A percentile compares a stretch with the other conserved stretches of the same genome.
phyloP scores from a whole-genome alignment of 2,888 invertebrate genomes.

The Eutolmus rufibarbis region DNA sequence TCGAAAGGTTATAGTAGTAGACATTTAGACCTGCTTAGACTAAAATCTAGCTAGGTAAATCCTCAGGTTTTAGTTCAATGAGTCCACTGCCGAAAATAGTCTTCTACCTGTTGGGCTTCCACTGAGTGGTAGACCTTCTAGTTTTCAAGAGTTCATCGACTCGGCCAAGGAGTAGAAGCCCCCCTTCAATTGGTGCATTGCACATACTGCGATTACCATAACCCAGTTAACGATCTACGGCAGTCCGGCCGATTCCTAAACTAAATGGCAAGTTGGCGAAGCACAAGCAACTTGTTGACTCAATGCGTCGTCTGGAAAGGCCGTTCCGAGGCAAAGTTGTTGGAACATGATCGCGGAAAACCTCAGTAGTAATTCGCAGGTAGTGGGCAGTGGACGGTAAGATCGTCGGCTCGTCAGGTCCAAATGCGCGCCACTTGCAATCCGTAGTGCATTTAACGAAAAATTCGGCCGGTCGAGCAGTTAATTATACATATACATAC shows the following conservation, averaged over 20 bases:
- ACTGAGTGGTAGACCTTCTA: not conserved
- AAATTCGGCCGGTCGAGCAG: not conserved
- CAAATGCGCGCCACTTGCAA: not conserved
- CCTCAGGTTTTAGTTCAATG: not conserved
- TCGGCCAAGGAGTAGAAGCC: not conserved
- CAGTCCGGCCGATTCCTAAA: not conserved
- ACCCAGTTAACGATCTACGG: conserved; percentile 10
- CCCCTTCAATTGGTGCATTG: conserved; percentile 16
- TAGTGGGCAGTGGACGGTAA: not conserved
- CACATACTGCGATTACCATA: conserved; percentile 2
- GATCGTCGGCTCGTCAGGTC: not conserved
- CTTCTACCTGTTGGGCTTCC: not conserved
- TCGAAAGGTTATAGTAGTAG: not conserved
- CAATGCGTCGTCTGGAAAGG: not conserved
- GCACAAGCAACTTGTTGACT: not conserved
- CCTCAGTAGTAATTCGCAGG: not conserved
- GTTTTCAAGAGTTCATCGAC: conserved; percentile 28
- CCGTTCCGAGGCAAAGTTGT: not conserved
- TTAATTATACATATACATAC: not conserved
- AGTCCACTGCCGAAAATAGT: not conserved
- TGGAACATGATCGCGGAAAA: not conserved
- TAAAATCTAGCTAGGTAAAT: not conserved
- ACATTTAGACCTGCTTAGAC: not conserved
- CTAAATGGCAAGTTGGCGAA: not conserved
- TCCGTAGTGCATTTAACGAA: not conserved